Percentiles rank a stretch among this genome's conserved stretches.
Evolutionary conservation across 2,888 invertebrate species (phyloP).

Genomic region (Cyclophora punctaria): DNA sequence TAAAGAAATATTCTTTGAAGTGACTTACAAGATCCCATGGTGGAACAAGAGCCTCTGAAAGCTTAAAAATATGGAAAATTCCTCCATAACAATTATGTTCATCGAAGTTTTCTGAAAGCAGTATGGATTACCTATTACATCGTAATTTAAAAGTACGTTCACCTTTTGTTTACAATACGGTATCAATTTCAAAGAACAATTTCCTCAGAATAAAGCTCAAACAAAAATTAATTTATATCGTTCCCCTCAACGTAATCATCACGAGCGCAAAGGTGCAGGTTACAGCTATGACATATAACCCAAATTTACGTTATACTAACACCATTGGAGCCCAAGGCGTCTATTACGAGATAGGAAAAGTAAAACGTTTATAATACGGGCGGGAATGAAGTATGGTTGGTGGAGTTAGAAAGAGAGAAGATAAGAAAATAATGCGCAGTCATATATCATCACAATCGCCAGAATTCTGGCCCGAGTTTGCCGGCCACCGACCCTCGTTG

Average conservation of each 20-base stretch:
- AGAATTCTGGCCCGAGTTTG: slow-evolving; percentile 55
- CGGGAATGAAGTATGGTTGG: slow-evolving; percentile 67
- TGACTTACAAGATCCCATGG: too few species aligned
- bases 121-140: too few species aligned
- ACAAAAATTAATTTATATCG: slow-evolving; percentile 53
- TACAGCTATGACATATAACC: slow-evolving; percentile 54
- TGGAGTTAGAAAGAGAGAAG: slow-evolving; percentile 72
- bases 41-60: too few species aligned
- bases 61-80: too few species aligned
- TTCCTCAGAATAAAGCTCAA: slow-evolving; percentile 43
- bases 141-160: too few species aligned
- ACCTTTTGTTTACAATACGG: slow-evolving; percentile 34
- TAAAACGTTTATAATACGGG: slow-evolving; percentile 68
- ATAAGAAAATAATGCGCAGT: slow-evolving; percentile 73
- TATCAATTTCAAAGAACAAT: slow-evolving; percentile 50
- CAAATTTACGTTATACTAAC: slow-evolving; percentile 62
- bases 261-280: slow-evolving; percentile 33
- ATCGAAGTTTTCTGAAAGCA: too few species aligned
- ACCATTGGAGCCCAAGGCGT: slow-evolving; percentile 50
- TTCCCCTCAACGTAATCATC: slow-evolving; percentile 47
- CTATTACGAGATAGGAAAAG: slow-evolving; percentile 65
- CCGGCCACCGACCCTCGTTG: slow-evolving; percentile 64
- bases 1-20: too few species aligned
- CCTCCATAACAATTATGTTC: too few species aligned
- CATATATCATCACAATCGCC: slow-evolving; percentile 74